phyloP scores from a whole-genome alignment of 2,113 vertebrate species.

The Oncorhynchus keta region DNA sequence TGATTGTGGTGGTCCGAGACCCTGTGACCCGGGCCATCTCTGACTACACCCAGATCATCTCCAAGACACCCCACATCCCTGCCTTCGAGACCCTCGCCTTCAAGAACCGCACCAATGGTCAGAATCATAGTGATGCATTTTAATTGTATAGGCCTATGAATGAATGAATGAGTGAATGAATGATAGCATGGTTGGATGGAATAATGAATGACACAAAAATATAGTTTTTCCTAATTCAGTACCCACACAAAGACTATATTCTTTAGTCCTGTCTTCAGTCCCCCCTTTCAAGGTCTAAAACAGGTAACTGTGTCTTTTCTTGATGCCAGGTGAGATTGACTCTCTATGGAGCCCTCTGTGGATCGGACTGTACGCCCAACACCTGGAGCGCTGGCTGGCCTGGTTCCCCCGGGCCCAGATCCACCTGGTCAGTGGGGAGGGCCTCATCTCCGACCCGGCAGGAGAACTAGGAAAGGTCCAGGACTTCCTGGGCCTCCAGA shows the following conservation, averaged over 20 bases:
- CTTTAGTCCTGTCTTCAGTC: no score
- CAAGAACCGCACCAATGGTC: conserved; percentile 73
- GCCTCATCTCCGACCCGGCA: conserved; percentile 75
- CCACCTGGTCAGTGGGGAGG: conserved; percentile 78
- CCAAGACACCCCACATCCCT: conserved; percentile 74
- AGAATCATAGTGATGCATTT: neutral
- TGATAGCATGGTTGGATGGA: no score
- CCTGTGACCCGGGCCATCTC: conserved; percentile 80
- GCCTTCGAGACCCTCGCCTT: conserved; percentile 76
- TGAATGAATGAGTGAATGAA: no score
- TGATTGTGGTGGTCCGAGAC: conserved; percentile 79
- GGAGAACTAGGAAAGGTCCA: conserved; percentile 77
- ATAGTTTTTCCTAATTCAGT: no score
- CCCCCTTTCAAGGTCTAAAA: no score
- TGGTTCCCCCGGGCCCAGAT: conserved; percentile 78
- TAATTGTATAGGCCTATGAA: neutral
- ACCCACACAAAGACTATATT: no score
- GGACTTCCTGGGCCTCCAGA: conserved; percentile 80
- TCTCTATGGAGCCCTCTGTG: conserved; percentile 78
- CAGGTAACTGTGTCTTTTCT: neutral
- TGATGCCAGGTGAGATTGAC: conserved; percentile 68
- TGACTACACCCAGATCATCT: conserved; percentile 82
- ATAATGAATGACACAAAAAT: no score
- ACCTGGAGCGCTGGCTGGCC: conserved; percentile 78
- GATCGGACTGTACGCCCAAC: conserved; percentile 79